phyloP scores from a whole-genome alignment of 2,888 invertebrate species.

The Drosophila flavopinicola region DNA sequence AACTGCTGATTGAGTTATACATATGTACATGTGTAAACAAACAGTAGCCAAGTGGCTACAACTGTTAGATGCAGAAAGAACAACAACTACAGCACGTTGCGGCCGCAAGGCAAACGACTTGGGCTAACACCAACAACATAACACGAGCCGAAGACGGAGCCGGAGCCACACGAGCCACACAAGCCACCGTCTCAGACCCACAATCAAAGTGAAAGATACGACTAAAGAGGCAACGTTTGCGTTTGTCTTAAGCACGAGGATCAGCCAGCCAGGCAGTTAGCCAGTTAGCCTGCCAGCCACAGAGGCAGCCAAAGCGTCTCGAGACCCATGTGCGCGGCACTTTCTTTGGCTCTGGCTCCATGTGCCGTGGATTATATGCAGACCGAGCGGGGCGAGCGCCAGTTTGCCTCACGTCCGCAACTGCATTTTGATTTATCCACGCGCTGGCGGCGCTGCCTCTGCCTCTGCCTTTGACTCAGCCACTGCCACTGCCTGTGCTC shows the following conservation, averaged over 20 bases:
- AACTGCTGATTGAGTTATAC: slow-evolving; percentile 75
- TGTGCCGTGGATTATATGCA: slow-evolving; percentile 58
- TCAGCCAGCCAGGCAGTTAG: slow-evolving; percentile 49
- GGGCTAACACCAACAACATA: slow-evolving; percentile 62
- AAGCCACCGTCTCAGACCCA: slow-evolving; percentile 63
- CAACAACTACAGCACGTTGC: slow-evolving; percentile 30
- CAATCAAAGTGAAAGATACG: slow-evolving; percentile 81
- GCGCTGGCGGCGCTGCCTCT: slow-evolving; percentile 71
- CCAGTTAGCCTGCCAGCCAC: slow-evolving; percentile 12
- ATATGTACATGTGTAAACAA: slow-evolving; percentile 78
- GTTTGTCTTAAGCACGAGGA: slow-evolving; percentile 74
- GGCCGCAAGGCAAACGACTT: slow-evolving; percentile 59
- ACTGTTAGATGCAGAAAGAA: slow-evolving; percentile 19
- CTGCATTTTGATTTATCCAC: slow-evolving; percentile 80
- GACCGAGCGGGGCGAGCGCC: not conserved
- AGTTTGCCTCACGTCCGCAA: slow-evolving; percentile 45
- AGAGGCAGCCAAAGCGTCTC: slow-evolving; percentile 25
- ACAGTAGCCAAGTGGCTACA: slow-evolving; percentile 75
- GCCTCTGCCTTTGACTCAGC: too few species aligned
- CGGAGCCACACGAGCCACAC: slow-evolving; percentile 74
- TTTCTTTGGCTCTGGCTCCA: slow-evolving; percentile 64
- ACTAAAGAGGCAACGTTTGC: slow-evolving; percentile 75
- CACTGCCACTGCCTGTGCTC: too few species aligned
- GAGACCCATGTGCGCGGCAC: slow-evolving; percentile 67
- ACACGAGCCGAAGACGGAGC: too few species aligned